phyloP scores from a whole-genome alignment of 2,888 invertebrate species.

The Drosophila peninsularis region DNA sequence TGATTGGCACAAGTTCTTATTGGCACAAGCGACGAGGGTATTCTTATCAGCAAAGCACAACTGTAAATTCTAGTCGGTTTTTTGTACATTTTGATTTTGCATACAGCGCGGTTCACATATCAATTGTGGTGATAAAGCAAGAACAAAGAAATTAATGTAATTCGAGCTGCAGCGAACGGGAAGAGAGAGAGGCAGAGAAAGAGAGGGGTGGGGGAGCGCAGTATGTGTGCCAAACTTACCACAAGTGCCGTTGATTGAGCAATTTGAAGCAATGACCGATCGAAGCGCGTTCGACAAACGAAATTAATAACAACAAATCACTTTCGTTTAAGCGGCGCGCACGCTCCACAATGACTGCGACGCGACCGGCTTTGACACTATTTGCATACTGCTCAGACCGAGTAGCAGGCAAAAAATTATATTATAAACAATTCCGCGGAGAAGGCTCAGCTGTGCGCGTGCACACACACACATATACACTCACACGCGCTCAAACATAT shows the following conservation, averaged over 20 bases:
- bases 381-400: constrained; percentile 64
- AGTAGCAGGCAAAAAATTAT: constrained; percentile 41
- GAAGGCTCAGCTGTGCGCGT: constrained; percentile 62
- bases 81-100: constrained; percentile 19
- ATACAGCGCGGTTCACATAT: constrained; percentile 25
- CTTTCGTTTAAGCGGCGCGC: constrained; percentile 67
- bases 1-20: constrained; percentile 48
- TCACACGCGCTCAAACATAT: constrained; percentile 14
- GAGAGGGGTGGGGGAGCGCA: not conserved
- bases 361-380: constrained; percentile 71
- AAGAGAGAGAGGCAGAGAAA: constrained; percentile 8
- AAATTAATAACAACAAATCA: constrained; percentile 63
- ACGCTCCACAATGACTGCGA: constrained; percentile 40
- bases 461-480: constrained; percentile 33
- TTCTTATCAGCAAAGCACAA: constrained; percentile 50
- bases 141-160: constrained; percentile 55
- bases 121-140: constrained; percentile 64
- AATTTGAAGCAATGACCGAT: constrained; percentile 68
- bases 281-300: constrained; percentile 26
- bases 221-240: constrained; percentile 73
- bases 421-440: constrained; percentile 65
- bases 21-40: constrained; percentile 1
- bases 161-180: constrained; percentile 25
- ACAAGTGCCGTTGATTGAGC: constrained; percentile 73
- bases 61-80: constrained; percentile 35